phyloP scores from a whole-genome alignment of 2,113 vertebrate species.

The Eclectus roratus region DNA sequence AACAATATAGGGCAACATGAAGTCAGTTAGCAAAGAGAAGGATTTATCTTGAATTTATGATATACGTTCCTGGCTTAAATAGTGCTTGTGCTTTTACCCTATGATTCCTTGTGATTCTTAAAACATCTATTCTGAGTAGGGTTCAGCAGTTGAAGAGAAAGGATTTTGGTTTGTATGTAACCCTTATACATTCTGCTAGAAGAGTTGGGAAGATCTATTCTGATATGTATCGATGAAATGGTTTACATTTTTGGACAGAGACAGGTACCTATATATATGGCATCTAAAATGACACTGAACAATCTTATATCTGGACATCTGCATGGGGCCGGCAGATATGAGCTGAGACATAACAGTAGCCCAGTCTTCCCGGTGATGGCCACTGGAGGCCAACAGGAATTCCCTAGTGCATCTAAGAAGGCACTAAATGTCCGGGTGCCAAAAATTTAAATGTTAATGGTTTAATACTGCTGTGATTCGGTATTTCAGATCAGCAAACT shows the following conservation, averaged over 20 bases:
- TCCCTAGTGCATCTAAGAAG: neutral
- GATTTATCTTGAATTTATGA: constrained; percentile 21
- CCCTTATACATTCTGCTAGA: neutral
- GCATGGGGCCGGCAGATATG: neutral
- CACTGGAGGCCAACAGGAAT: neutral
- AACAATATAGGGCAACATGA: neutral
- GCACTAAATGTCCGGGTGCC: neutral
- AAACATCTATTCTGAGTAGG: neutral
- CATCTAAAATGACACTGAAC: neutral
- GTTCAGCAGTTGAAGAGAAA: neutral
- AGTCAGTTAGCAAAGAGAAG: neutral
- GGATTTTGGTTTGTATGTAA: constrained; percentile 38
- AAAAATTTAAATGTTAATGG: neutral
- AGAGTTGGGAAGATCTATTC: neutral
- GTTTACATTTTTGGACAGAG: neutral
- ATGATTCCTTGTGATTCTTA: neutral
- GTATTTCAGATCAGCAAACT: neutral
- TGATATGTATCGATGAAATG: neutral
- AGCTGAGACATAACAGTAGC: neutral
- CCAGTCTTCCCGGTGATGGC: neutral
- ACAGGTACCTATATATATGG: neutral
- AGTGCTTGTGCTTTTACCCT: constrained; percentile 13
- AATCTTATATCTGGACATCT: neutral
- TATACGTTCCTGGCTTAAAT: constrained; percentile 49
- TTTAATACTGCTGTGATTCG: neutral